Conservation (phyloP, 1,140 invertebrate genomes). For the Sminthurides bifidus region DNA sequence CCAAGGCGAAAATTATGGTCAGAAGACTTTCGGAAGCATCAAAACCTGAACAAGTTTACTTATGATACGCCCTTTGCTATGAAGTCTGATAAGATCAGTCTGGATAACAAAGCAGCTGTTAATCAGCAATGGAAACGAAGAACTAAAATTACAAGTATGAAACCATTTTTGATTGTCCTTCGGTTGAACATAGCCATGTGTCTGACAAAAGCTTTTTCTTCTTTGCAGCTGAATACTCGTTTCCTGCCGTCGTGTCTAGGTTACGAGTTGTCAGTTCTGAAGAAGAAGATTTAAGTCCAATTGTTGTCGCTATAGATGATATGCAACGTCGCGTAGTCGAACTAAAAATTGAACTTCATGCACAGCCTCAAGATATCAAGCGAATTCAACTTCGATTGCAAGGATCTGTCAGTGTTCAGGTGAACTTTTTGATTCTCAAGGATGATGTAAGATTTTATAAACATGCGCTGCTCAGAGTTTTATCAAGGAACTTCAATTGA, state of each 20-base stretch:
- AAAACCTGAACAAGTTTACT: conserved; percentile 27
- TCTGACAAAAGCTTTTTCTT: conserved; percentile 2
- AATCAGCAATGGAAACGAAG: conserved; percentile 31
- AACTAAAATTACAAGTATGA: conserved; percentile 29
- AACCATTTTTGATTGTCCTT: neutral
- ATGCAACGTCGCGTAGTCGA: conserved; percentile 29
- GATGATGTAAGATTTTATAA: no score
- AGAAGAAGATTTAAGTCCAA: conserved; percentile 30
- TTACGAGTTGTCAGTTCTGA: conserved; percentile 24
- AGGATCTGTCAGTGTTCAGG: conserved; percentile 30
- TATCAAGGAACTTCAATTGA: neutral
- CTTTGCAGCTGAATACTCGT: conserved; percentile 27
- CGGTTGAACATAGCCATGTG: neutral
- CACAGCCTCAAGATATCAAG: conserved; percentile 26
- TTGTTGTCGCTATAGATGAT: conserved; percentile 31
- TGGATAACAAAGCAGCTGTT: conserved; percentile 31
- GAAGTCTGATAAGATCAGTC: conserved; percentile 26
- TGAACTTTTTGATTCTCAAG: no score
- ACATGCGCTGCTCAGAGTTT: no score
- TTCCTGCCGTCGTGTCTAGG: conserved; percentile 26
- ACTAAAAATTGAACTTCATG: conserved; percentile 26
- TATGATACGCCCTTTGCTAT: conserved; percentile 31
- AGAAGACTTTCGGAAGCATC: conserved; percentile 31
- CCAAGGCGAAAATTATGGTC: conserved; percentile 29
- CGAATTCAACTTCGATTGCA: conserved; percentile 28